These are phyloP conservation scores for Phyto melanocephala DNA, from an alignment of 2,888 invertebrate genomes.

Conservation along the genomic window DNA sequence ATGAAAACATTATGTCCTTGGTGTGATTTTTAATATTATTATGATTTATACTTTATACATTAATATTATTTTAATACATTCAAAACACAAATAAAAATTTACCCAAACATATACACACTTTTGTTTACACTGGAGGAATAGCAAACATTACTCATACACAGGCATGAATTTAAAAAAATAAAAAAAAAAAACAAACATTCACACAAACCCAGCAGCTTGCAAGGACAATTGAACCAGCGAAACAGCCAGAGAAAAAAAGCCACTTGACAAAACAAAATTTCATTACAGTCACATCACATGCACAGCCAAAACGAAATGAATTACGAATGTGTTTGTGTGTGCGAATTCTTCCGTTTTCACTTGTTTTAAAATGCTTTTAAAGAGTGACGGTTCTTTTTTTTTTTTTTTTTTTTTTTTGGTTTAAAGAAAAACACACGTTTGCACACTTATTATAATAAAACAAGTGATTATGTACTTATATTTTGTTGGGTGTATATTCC, in stretches of 20 bases:
- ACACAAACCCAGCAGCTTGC: neutral
- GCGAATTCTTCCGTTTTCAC: neutral
- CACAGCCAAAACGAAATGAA: neutral
- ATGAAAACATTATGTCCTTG: constrained; percentile 17
- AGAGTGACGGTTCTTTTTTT: too few relatives aligned
- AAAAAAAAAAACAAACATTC: neutral
- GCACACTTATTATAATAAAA: neutral
- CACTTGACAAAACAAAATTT: constrained; percentile 15
- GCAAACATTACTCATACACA: neutral
- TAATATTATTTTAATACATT: constrained; percentile 11
- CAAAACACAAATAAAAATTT: neutral
- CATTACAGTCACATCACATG: neutral
- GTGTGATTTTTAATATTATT: constrained; percentile 36
- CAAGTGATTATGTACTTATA: neutral
- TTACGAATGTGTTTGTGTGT: neutral
- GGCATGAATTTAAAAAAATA: constrained; percentile 18
- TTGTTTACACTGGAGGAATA: neutral
- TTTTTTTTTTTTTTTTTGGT: constrained; percentile 1
- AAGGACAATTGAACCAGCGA: constrained; percentile 29
- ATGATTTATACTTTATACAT: constrained; percentile 23
- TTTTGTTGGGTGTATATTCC: neutral
- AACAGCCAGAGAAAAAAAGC: neutral
- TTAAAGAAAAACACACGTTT: neutral
- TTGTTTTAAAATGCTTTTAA: constrained; percentile 16
- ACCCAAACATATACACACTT: neutral